phyloP scores from a whole-genome alignment of 1,140 invertebrate species.

The Hyles euphorbiae region DNA sequence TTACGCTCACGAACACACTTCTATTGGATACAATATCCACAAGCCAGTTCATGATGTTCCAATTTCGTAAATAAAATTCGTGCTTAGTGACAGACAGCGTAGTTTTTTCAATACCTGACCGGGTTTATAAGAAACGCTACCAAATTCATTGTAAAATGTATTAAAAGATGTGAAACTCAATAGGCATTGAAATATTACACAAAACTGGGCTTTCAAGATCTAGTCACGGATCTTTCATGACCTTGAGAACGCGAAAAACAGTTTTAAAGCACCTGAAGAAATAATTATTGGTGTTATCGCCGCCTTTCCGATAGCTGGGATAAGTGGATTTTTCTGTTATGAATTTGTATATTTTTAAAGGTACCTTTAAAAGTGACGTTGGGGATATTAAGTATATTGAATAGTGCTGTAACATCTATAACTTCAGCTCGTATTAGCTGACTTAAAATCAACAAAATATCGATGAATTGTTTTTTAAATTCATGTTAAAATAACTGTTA shows the following conservation, averaged over 20 bases:
- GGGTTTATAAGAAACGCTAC: constrained; percentile 7
- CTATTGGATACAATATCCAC: neutral
- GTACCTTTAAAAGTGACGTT: too few relatives aligned
- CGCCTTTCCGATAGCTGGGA: too few relatives aligned
- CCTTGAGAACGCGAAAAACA: constrained; percentile 28
- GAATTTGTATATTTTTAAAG: too few relatives aligned
- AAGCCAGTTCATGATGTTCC: neutral
- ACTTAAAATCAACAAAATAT: too few relatives aligned
- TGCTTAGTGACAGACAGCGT: neutral
- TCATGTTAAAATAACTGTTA: too few relatives aligned
- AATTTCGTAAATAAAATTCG: constrained; percentile 7
- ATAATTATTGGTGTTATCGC: too few relatives aligned
- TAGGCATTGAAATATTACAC: constrained; percentile 37
- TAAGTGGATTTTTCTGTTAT: too few relatives aligned
- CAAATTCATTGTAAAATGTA: constrained; percentile 10
- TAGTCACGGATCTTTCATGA: constrained; percentile 32
- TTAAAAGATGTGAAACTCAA: constrained; percentile 25
- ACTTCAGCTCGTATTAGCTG: too few relatives aligned
- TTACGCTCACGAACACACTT: neutral
- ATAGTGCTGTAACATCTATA: too few relatives aligned
- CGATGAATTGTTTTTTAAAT: too few relatives aligned
- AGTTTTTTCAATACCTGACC: constrained; percentile 1
- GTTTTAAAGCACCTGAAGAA: constrained; percentile 20
- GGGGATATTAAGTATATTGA: too few relatives aligned
- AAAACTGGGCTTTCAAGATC: constrained; percentile 44